phyloP scores from a whole-genome alignment of 2,888 invertebrate species.

The Danaus chrysippus region DNA sequence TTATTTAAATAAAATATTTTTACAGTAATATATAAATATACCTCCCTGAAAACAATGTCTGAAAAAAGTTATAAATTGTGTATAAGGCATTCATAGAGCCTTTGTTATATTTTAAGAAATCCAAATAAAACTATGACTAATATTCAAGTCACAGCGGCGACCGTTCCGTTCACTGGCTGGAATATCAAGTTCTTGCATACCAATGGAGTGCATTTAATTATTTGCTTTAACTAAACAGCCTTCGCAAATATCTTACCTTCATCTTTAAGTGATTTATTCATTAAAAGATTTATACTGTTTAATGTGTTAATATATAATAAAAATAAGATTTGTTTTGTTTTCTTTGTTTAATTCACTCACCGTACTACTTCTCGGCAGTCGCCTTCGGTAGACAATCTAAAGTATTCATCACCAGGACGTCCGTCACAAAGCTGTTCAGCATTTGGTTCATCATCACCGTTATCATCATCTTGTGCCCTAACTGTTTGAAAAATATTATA shows the following conservation, averaged over 20 bases:
- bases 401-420: constrained; percentile 94
- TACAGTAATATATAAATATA: too few relatives aligned
- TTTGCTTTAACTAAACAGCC: constrained; percentile 35
- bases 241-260: constrained; percentile 29
- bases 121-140: constrained; percentile 35
- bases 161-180: constrained; percentile 59
- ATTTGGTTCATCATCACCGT: constrained; percentile 79
- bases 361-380: constrained; percentile 97
- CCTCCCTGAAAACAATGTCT: too few relatives aligned
- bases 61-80: neutral
- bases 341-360: constrained; percentile 67
- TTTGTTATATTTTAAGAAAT: constrained; percentile 22
- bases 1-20: too few relatives aligned
- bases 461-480: constrained; percentile 84
- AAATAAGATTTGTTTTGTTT: neutral
- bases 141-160: constrained; percentile 61
- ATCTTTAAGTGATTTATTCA: constrained; percentile 12
- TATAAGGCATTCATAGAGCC: neutral
- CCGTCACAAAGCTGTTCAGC: constrained; percentile 92
- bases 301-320: neutral
- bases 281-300: neutral
- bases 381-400: constrained; percentile 88
- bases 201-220: constrained; percentile 43
- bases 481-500: constrained; percentile 73
- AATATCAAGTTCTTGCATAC: constrained; percentile 61